phyloP scores from a whole-genome alignment of 2,797 vertebrate genomes.

The Lutjanus argentimaculatus region DNA sequence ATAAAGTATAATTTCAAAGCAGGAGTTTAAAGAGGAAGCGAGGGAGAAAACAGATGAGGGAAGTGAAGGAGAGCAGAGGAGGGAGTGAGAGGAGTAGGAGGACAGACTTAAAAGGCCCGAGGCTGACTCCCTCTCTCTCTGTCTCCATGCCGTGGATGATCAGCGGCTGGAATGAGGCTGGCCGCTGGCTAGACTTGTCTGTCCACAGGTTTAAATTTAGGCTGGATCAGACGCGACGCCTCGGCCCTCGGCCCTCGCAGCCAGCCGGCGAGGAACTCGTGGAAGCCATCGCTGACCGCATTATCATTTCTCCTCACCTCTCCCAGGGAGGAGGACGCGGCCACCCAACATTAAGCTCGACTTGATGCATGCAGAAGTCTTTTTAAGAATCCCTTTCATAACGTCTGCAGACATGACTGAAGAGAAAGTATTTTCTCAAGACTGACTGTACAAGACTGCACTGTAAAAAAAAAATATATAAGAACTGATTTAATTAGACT shows the following conservation, averaged over 20 bases:
- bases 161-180: constrained; percentile 74
- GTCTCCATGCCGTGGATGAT: constrained; percentile 44
- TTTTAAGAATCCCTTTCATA: constrained; percentile 19
- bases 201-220: constrained; percentile 88
- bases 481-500: too few species aligned
- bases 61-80: constrained; percentile 41
- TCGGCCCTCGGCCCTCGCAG: constrained; percentile 47
- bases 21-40: constrained; percentile 38
- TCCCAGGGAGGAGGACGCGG: constrained; percentile 29
- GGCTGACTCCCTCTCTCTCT: constrained; percentile 27
- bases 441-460: neutral
- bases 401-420: neutral
- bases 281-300: constrained; percentile 57
- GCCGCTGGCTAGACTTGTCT: constrained; percentile 82
- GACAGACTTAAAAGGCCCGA: constrained; percentile 52
- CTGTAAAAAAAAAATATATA: too few species aligned
- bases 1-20: constrained; percentile 57
- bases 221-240: constrained; percentile 67
- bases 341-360: constrained; percentile 49
- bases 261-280: constrained; percentile 34
- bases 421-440: neutral
- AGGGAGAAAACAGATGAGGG: constrained; percentile 55
- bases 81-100: constrained; percentile 51
- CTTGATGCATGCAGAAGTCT: constrained; percentile 11
- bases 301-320: constrained; percentile 64